Evolutionary conservation across 2,888 invertebrate genomes (phyloP), one percentile per base, ranked within the genome.

Genomic region (Caenorhabditis doughertyi): DNA sequence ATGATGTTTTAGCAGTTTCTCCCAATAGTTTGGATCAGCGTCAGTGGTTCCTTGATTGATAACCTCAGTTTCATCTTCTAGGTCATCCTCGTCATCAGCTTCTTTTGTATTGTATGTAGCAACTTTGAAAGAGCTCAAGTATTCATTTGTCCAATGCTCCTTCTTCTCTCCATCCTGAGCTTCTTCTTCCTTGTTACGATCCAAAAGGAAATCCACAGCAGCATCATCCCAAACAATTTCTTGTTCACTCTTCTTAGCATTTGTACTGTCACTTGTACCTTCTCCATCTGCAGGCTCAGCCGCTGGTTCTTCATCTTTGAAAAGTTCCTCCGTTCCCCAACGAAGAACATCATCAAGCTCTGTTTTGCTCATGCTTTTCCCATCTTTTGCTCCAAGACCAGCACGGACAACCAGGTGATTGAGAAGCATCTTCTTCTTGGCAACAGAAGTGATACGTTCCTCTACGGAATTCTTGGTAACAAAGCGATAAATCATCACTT

Each of bases 391-490:
- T 80, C 98, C 96, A 96, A 97, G 96, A 44, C 97, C 97, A 0
- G 97, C 97, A 25, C 97, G 94, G 35, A 97, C 97, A 55, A 97
- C 98, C 92, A 98, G 94, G 93, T 98, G 98, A 60, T 98, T 99
- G 92, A 99, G 94, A 96, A 99, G 97, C 99, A 99, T 99, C 94
- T 99, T 99, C 89, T 98, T 95, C 92, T 99, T 99, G 7, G 99
- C 99, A 16, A 91, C 91, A 93, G 99, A 97, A 0, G 99, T 99
- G 1, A 99, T 98, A 87, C 98, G 94, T 92, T 99, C 99, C 92
- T 99, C 99, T 0, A 99, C 99, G 25, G 98, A 98, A 92, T 97
- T 97, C 87, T 99, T 95, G 0, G 99, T 99, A 0, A 99, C 99
- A 92, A 99, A 99, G 18, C 99, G 96, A 55, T 98, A 88, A 77